Conservation (phyloP, 2,888 invertebrate species). For the Formica aserva region DNA sequence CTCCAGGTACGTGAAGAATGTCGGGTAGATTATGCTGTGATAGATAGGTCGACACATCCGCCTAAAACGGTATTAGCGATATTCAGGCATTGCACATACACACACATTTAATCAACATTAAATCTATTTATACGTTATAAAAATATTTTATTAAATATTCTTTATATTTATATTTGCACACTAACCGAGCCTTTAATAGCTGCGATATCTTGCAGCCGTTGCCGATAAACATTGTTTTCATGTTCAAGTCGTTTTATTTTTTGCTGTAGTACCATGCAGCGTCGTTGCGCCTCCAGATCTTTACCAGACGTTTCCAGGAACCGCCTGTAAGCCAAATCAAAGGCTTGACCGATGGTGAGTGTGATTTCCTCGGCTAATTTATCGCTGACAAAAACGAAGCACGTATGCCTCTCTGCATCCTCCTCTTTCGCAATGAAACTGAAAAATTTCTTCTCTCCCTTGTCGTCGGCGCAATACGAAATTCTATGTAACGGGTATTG, state of each 20-base stretch:
- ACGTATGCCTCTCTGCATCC: conserved; percentile 93
- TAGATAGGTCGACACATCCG: conserved; percentile 87
- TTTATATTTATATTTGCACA: conserved; percentile 20
- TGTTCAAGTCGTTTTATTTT: conserved; percentile 95
- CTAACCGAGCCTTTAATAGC: conserved; percentile 87
- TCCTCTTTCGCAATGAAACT: conserved; percentile 96
- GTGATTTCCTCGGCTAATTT: conserved; percentile 99
- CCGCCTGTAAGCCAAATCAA: conserved; percentile 98
- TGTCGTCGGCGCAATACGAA: conserved; percentile 99
- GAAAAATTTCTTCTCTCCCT: conserved; percentile 98
- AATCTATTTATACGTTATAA: not conserved
- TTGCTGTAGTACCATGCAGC: conserved; percentile 92
- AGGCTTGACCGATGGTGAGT: conserved; percentile 98
- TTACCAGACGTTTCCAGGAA: conserved; percentile 97
- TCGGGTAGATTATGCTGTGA: conserved; percentile 87
- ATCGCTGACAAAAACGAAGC: conserved; percentile 99
- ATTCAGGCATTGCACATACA: not conserved
- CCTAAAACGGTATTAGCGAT: conserved; percentile 69
- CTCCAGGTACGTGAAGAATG: conserved; percentile 85
- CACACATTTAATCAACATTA: too few relatives aligned
- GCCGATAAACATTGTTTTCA: conserved; percentile 94
- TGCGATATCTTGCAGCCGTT: conserved; percentile 91
- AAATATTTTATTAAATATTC: not conserved
- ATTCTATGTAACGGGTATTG: conserved; percentile 99
- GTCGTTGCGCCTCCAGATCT: conserved; percentile 94